Percentiles rank a stretch among this genome's conserved stretches.
phyloP scores from a whole-genome alignment of 2,113 vertebrate species.

The Cololabis saira region DNA sequence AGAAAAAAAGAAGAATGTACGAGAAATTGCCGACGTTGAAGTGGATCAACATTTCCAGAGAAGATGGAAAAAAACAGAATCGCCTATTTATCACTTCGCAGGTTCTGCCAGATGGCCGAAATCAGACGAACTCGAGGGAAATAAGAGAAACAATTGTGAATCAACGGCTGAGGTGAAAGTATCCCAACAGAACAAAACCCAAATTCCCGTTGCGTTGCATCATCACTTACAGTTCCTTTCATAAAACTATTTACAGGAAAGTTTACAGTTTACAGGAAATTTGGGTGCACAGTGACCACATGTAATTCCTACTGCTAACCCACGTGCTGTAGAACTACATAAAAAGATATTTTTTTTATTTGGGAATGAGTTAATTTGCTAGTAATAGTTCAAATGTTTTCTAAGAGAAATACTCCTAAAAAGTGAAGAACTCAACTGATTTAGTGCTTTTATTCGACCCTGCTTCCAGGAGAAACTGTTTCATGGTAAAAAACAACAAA shows the following conservation, averaged over 20 bases:
- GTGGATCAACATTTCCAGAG: neutral
- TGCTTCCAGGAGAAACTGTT: no score
- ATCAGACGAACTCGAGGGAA: slow-evolving; percentile 10
- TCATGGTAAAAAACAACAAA: no score
- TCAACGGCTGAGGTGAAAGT: slow-evolving; percentile 5
- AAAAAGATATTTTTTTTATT: no score
- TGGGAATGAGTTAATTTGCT: no score
- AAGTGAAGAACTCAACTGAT: no score
- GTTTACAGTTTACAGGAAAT: slow-evolving; percentile 73
- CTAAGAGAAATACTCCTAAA: no score
- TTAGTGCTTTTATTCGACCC: no score
- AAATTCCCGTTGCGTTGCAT: slow-evolving; percentile 43
- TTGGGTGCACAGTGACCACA: slow-evolving; percentile 56
- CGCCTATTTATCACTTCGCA: neutral
- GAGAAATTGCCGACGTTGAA: neutral
- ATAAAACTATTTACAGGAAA: slow-evolving; percentile 33
- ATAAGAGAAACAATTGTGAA: slow-evolving; percentile 23
- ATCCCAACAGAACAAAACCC: slow-evolving; percentile 21
- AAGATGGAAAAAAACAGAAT: neutral
- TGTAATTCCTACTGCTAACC: no score
- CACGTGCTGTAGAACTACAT: no score
- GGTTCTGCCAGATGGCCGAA: slow-evolving; percentile 7
- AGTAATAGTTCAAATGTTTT: no score
- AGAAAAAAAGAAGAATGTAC: neutral
- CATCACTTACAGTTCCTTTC: slow-evolving; percentile 45